phyloP scores from a whole-genome alignment of 2,888 invertebrate species.

The Chalcosyrphus nemorum region DNA sequence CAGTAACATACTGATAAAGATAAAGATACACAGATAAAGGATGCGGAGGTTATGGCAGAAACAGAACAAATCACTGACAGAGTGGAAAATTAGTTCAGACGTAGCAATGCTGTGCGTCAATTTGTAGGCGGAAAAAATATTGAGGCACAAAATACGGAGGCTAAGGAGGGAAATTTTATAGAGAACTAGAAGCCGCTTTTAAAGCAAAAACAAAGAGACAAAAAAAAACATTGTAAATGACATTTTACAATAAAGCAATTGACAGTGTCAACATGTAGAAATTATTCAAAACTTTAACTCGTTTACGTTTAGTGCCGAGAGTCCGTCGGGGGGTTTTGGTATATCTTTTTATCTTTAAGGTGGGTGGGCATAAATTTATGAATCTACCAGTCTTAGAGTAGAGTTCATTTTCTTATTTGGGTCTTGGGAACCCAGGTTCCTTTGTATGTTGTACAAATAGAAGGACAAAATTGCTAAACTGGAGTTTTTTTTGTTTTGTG shows the following conservation, averaged over 20 bases:
- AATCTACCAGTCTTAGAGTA: conserved; percentile 10
- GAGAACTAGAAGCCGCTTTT: background rate
- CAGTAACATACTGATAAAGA: background rate
- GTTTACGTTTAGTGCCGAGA: too few species aligned
- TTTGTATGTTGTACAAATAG: conserved; percentile 20
- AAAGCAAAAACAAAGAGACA: background rate
- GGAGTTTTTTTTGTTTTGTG: background rate
- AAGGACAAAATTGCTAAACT: conserved; percentile 20
- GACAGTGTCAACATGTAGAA: conserved; percentile 20
- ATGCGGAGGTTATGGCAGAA: background rate
- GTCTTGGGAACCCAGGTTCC: background rate
- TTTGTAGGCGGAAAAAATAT: conserved; percentile 21
- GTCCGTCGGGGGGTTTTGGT: background rate
- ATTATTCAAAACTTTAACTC: conserved; percentile 30
- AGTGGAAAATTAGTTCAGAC: conserved; percentile 68
- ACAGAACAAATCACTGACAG: conserved; percentile 55
- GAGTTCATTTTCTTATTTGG: background rate
- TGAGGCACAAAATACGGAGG: background rate
- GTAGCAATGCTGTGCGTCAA: conserved; percentile 27
- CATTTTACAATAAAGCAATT: conserved; percentile 32
- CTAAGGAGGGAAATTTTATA: background rate
- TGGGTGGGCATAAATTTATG: conserved; percentile 20
- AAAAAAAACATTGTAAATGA: conserved; percentile 7
- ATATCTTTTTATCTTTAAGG: conserved; percentile 3
- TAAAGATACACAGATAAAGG: background rate